Base-by-base conservation (phyloP, 2,113 vertebrate genomes). In the Caracal caracal region DNA sequence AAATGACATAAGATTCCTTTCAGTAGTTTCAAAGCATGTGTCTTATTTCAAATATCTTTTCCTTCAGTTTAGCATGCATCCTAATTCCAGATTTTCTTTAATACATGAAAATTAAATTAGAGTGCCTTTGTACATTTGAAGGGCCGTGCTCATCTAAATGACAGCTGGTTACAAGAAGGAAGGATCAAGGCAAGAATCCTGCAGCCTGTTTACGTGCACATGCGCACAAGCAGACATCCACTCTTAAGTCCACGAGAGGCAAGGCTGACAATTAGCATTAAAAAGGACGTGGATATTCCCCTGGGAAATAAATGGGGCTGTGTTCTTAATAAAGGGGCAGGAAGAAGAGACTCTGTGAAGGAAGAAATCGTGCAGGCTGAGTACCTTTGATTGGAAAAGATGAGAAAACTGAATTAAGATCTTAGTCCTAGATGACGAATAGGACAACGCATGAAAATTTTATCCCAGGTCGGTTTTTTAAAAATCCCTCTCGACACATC, bases 61-160 rank as follows among this genome's bases (percentile, higher is more conserved):
- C 59, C 70, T 65, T 82, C 59, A 4, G 71, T 59, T 75, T 56
- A 65, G 43, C 40, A 10, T 2, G 49, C 51, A 96, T n/a, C 70
- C 87, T 79, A 94, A 92, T 90, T 96, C 93, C 93, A 85, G 94
- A 37, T 78, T 93, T 93, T 93, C 90, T 96, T 88, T 96, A 91
- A 75, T 6, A 66, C 94, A 96, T 80, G 88, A 82, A 96, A 98
- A 98, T 95, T 94, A 84, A 97, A 78, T 73, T 94, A 98, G 80
- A 61, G 82, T 78, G 93, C 47, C 33, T 96, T 78, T 83, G 71
- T 47, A n/a, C 59, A 43, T 35, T 10, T 73, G 92, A 91, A 96
- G 95, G 92, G 82, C 63, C 6, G 28, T 86, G 94, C 30, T 94
- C 84, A 76, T 73, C 75, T 83, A 56, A 80, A 78, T 49, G 92